phyloP scores from a whole-genome alignment of 2,113 vertebrate species.

The Apodemus speciosus region DNA sequence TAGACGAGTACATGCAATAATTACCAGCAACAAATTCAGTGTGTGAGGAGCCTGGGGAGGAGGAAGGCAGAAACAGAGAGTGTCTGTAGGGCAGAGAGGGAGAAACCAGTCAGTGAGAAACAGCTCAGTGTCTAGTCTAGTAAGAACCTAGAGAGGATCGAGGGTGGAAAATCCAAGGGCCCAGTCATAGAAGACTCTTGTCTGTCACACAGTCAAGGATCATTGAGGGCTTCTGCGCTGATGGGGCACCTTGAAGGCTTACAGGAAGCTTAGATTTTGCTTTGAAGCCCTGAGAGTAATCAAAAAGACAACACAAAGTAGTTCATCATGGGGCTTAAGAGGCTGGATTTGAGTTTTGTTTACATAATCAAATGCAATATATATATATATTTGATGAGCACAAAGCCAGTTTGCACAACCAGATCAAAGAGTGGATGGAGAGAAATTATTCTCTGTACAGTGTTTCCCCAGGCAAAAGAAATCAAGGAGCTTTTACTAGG shows the following conservation, averaged over 20 bases:
- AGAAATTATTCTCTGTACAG: not conserved
- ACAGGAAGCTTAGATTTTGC: not conserved
- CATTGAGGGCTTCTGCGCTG: not conserved
- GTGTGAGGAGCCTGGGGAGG: not conserved
- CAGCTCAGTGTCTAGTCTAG: not conserved
- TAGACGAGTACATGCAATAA: no score
- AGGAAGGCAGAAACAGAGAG: not conserved
- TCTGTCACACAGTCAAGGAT: not conserved
- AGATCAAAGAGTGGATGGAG: not conserved
- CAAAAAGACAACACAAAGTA: not conserved
- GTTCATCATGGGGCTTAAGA: not conserved
- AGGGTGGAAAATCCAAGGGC: not conserved
- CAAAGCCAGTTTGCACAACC: not conserved
- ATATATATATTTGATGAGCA: not conserved
- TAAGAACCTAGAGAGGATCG: not conserved
- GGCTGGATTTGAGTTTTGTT: not conserved
- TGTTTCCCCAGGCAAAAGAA: not conserved
- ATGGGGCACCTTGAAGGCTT: not conserved
- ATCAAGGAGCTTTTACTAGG: not conserved
- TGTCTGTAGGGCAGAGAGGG: not conserved
- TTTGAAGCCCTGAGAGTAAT: not conserved
- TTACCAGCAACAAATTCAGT: not conserved
- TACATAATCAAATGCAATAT: not conserved
- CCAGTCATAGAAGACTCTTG: no score
- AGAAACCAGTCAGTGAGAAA: not conserved